Conservation (phyloP, 2,113 vertebrate genomes). For the Dicrurus megarhynchus region DNA sequence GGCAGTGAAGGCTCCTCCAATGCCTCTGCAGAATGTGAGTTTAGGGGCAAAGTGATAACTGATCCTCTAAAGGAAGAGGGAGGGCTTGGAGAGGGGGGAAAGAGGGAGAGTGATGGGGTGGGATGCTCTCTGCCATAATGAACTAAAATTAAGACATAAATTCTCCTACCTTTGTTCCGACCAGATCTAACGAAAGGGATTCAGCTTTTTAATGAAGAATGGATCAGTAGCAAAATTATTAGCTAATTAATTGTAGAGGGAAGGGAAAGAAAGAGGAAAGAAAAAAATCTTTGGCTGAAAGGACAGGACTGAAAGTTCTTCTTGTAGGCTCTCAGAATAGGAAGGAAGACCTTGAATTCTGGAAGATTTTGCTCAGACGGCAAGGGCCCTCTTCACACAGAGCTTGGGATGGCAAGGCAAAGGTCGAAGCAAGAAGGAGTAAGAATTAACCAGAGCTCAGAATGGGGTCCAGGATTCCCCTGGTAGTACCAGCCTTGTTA, state of each 20-base stretch:
- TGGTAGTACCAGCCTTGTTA: background rate
- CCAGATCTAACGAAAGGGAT: slow-evolving; percentile 69
- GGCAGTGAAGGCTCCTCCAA: slow-evolving; percentile 76
- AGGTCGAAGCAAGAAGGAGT: background rate
- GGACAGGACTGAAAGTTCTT: slow-evolving; percentile 10
- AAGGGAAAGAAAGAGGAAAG: background rate
- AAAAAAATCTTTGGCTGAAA: slow-evolving; percentile 11
- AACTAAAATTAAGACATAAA: slow-evolving; percentile 86
- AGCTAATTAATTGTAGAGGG: slow-evolving; percentile 79
- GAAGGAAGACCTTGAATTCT: background rate
- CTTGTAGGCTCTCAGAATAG: background rate
- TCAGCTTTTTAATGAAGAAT: slow-evolving; percentile 78
- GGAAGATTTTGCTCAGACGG: background rate
- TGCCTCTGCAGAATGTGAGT: slow-evolving; percentile 68
- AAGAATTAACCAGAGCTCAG: background rate
- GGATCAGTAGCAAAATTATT: slow-evolving; percentile 79
- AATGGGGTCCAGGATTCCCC: background rate
- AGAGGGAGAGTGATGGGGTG: slow-evolving; percentile 69
- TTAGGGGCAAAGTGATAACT: slow-evolving; percentile 76
- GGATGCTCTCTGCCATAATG: slow-evolving; percentile 77
- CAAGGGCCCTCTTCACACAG: background rate
- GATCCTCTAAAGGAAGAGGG: slow-evolving; percentile 63
- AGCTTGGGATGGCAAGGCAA: background rate
- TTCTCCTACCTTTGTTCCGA: slow-evolving; percentile 80
- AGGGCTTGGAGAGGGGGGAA: slow-evolving; percentile 47